Base-by-base conservation (phyloP, 1,140 invertebrate species). In the Cylas formicarius region DNA sequence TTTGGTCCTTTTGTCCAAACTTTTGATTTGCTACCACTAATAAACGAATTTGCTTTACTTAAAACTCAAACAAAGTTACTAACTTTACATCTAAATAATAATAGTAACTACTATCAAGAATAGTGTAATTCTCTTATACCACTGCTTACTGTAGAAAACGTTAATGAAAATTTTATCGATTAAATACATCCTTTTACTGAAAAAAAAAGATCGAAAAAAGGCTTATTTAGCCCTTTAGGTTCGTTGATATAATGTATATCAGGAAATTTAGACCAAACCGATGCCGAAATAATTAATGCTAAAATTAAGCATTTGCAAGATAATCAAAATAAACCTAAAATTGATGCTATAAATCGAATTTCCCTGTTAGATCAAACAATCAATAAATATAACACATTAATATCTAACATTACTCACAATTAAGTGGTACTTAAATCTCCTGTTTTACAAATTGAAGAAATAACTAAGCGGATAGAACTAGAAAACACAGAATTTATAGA, bases 241-340 rank as follows among this genome's bases (percentile, higher is more conserved):
- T 41, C 36, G 5, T 21, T 41, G 22, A 32, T 47, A 32, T 40
- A 47, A 47, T 19, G 35, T 10, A 22, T 41, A 5, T 33, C 37
- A 21, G 36, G 27, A 20, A 47, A 47, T 33, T 27, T 41, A 6
- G 36, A 47, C 1, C 33, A 35, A 35, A 18, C n/a, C n/a, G n/a
- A n/a, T n/a, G n/a, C n/a, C n/a, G n/a, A n/a, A n/a, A n/a, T n/a
- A n/a, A n/a, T n/a, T n/a, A n/a, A n/a, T n/a, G n/a, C n/a, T n/a
- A n/a, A n/a, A n/a, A n/a, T n/a, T n/a, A n/a, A n/a, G n/a, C n/a
- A n/a, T n/a, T n/a, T n/a, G n/a, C n/a, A n/a, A n/a, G n/a, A n/a
- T n/a, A n/a, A n/a, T n/a, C n/a, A n/a, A n/a, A n/a, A n/a, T n/a
- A n/a, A n/a, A n/a, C n/a, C n/a, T n/a, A n/a, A n/a, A n/a, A n/a